Evolutionary conservation across 2,113 vertebrate species (phyloP), one percentile per base, ranked within the genome.

Genomic region (Saguinus midas): DNA sequence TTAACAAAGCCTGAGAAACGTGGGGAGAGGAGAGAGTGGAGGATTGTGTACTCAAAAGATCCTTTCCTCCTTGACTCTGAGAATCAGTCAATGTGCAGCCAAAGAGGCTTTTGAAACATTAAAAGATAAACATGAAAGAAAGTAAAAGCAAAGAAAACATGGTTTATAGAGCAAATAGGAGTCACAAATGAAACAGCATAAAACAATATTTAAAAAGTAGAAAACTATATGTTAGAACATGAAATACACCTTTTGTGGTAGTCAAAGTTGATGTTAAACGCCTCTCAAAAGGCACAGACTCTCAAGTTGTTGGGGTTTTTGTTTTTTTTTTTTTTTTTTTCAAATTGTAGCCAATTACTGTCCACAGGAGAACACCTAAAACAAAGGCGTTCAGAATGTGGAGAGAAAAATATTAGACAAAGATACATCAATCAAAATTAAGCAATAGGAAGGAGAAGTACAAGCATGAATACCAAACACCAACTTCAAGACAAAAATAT

Each of bases 61-160:
- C 18, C 23, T 48, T 83, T 96, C 87, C 79, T 66, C 92, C 83
- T 93, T 70, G 43, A 88, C 55, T 83, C 8, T 32, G 58, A 90
- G 64, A 95, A 90, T 90, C 32, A 64, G 81, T 64, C n/a, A 43
- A 80, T 21, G 25, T 73, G 55, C 94, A 79, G 87, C n/a, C 66
- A 94, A 78, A 79, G 87, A 85, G 70, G 29, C 80, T 90, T 96
- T 95, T 85, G 95, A 98, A 90, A 96, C 72, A 78, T 50, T 29
- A 78, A 86, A 93, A 96, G 80, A 87, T 86, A 96, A 96, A 96
- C 91, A 97, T 92, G 66, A 73, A 97, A 96, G 95, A 94, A 45
- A 85, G 84, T 35, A 70, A 90, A 91, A 72, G 87, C 90, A 96
- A 96, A 97, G 96, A 73, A 95, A 97, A 61, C n/a, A 61, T 1